phyloP scores from a whole-genome alignment of 2,888 invertebrate genomes.

The Pristionchus arcanus region DNA sequence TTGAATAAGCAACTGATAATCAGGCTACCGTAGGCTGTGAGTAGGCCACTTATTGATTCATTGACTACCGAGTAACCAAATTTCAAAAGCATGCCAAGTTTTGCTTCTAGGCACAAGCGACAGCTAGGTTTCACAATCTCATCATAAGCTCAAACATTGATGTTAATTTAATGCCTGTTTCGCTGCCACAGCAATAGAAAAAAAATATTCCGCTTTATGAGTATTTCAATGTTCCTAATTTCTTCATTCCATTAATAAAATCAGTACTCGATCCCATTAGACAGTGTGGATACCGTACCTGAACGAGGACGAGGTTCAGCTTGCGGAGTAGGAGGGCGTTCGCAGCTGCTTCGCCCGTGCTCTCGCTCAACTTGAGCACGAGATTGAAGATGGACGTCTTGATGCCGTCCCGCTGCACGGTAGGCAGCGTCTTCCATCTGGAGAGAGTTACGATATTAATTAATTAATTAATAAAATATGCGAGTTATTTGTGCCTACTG shows the following conservation, averaged over 20 bases:
- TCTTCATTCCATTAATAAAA: too few relatives aligned
- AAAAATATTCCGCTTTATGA: too few relatives aligned
- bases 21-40: too few relatives aligned
- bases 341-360: constrained; percentile 85
- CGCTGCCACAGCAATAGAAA: too few relatives aligned
- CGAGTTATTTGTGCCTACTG: too few relatives aligned
- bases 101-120: not conserved
- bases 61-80: not conserved
- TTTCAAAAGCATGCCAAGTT: not conserved
- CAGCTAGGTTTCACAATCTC: not conserved
- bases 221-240: too few relatives aligned
- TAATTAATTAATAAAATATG: not conserved
- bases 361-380: constrained; percentile 97
- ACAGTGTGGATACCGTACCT: constrained; percentile 82
- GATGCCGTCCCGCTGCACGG: constrained; percentile 99
- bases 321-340: constrained; percentile 98
- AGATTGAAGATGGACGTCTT: constrained; percentile 99
- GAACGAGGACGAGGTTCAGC: constrained; percentile 98
- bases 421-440: constrained; percentile 95
- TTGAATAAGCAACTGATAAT: too few relatives aligned
- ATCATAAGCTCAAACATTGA: too few relatives aligned
- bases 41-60: too few relatives aligned
- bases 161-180: too few relatives aligned
- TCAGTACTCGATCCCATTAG: not conserved
- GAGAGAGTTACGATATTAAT: not conserved